Evolutionary conservation across 2,797 vertebrate species (phyloP).

Genomic region (Peromyscus aztecus): DNA sequence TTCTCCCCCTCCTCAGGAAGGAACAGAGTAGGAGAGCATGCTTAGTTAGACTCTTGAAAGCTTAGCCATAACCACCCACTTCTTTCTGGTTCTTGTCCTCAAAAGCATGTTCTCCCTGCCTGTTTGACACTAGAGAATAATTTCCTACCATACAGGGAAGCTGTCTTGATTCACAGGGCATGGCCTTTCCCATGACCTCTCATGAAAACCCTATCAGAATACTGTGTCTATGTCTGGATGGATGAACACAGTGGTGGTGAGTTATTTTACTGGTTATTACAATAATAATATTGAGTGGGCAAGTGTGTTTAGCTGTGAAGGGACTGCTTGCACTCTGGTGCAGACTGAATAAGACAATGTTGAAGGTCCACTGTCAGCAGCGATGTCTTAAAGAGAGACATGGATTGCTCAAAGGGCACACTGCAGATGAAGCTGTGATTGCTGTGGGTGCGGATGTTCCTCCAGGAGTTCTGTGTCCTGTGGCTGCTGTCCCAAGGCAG

Average conservation of each 20-base stretch:
- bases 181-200: background rate
- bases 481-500: conserved; percentile 30
- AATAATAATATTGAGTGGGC: background rate
- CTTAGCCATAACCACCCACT: background rate
- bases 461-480: background rate
- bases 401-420: accelerated
- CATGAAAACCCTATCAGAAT: background rate
- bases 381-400: background rate
- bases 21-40: background rate
- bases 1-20: background rate
- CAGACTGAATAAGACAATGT: too few species aligned
- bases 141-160: background rate
- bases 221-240: background rate
- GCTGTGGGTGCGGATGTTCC: background rate
- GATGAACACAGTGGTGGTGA: background rate
- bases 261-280: background rate
- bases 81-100: background rate
- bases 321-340: accelerated
- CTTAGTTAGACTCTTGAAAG: background rate
- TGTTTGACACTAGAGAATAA: background rate
- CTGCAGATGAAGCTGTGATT: background rate
- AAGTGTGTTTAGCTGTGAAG: background rate
- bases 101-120: background rate
- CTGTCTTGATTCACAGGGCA: background rate
- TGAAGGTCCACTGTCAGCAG: too few species aligned